Base-by-base conservation (phyloP, 2,888 invertebrate species). In the Erannis defoliaria region DNA sequence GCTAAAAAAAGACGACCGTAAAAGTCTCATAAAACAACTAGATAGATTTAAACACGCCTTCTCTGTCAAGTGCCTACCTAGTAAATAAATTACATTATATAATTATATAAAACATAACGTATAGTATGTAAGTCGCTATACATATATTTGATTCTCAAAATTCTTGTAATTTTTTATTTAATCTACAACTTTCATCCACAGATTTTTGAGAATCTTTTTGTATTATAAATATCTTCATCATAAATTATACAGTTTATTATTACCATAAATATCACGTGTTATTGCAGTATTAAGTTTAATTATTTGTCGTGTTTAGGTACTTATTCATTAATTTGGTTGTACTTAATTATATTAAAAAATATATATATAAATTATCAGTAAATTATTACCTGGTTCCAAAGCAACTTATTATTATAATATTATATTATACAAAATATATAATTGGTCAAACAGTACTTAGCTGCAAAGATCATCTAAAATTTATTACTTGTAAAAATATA, bases 31-130 rank as follows among this genome's bases (percentile, higher is more conserved):
- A 46, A 35, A 51, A 38, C 10, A 46, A 21, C 48, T 49, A 31
- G 35, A 49, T 40, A 35, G 46, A 48, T 18, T 26, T 18, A 26
- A 18, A 55, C 60, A 57, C 72, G 75, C 66, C 66, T 62, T 74
- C 78, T 79, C 84, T 86, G 81, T 78, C 75, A 86, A 86, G 86
- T 86, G 86, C 87, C 87, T 86, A 84, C 53, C 53, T 80, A 85
- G 83, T 79, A 73, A 80, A 73, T 72, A 71, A 68, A 70, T 50
- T 46, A 31, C 37, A 60, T 77, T 75, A 77, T 46, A 57, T 80
- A 12, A 33, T 18, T 77, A 74, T 76, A 70, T 74, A 67, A 72
- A 74, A 68, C 68, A 68, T 65, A 70, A 72, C 72, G 55, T 60
- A 50, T 58, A 55, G 46, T 54, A 38, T 51, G 38, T 69, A 65